Conservation (phyloP, 2,113 vertebrate species). For the Zosterops japonicus region DNA sequence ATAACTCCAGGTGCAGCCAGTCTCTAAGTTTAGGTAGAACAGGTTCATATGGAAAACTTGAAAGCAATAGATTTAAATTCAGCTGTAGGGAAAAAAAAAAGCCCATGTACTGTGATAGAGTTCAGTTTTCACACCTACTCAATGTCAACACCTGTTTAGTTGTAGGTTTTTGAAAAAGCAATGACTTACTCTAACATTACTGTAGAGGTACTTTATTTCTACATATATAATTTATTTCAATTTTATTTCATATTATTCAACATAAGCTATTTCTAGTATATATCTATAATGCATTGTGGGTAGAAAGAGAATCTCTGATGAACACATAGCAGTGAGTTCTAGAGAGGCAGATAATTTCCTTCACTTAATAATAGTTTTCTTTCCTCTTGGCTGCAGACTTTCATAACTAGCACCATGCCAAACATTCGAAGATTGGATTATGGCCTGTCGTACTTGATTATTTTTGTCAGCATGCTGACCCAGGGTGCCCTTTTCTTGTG, state of each 20-base stretch:
- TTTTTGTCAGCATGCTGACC: constrained; percentile 86
- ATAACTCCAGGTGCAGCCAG: neutral
- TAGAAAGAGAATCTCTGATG: constrained; percentile 53
- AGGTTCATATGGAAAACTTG: neutral
- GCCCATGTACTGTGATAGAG: neutral
- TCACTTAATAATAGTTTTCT: constrained; percentile 80
- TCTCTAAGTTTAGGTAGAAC: neutral
- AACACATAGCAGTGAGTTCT: constrained; percentile 55
- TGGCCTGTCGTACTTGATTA: constrained; percentile 84
- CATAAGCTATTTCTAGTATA: constrained; percentile 1
- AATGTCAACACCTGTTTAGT: constrained; percentile 27
- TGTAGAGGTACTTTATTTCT: constrained; percentile 4
- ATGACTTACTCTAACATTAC: neutral
- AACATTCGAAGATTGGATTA: constrained; percentile 81
- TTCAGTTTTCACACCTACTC: constrained; percentile 39
- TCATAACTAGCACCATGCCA: constrained; percentile 80
- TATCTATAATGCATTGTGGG: neutral
- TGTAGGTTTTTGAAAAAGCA: constrained; percentile 3
- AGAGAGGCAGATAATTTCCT: constrained; percentile 77
- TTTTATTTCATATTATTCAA: constrained; percentile 46
- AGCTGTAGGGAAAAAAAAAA: neutral
- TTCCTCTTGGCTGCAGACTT: constrained; percentile 79
- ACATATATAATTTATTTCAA: constrained; percentile 29
- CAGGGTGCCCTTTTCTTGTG: constrained; percentile 82
- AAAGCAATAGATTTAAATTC: neutral